These are phyloP conservation scores for Hormaphis cornu DNA, from an alignment of 1,140 invertebrate species.

Conservation along the genomic window DNA sequence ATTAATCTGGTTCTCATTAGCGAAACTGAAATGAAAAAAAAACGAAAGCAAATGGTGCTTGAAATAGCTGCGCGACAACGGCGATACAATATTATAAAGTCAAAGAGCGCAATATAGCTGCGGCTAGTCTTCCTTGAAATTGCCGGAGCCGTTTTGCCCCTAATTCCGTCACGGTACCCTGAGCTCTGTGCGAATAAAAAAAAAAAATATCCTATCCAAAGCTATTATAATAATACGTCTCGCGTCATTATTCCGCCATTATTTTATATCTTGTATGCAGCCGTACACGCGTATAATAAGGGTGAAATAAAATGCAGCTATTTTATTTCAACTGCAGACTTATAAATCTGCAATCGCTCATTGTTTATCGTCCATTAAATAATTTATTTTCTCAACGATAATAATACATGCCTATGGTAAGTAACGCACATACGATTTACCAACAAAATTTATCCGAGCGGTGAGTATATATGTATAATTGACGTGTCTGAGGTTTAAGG, in stretches of 20 bases:
- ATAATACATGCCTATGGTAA: no score
- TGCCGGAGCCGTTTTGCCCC: constrained; percentile 27
- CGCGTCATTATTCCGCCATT: constrained; percentile 22
- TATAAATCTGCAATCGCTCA: no score
- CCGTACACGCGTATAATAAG: no score
- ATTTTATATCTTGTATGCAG: no score
- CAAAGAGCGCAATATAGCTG: constrained; percentile 31
- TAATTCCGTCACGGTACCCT: constrained; percentile 29
- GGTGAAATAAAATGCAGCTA: not conserved
- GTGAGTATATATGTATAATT: no score
- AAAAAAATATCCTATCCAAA: not conserved
- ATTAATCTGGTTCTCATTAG: constrained; percentile 30
- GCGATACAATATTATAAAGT: no score
- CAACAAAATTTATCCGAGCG: no score
- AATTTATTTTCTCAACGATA: no score
- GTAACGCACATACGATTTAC: no score
- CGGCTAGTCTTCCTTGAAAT: constrained; percentile 33
- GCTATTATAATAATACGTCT: constrained; percentile 13
- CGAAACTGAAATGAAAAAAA: constrained; percentile 29
- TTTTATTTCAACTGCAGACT: no score
- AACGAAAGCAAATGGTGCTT: constrained; percentile 23
- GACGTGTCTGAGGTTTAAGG: no score
- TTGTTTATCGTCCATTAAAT: no score
- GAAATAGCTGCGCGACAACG: constrained; percentile 27
- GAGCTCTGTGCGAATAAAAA: constrained; percentile 27